Percentiles rank a stretch among this genome's conserved stretches.
phyloP scores from a whole-genome alignment of 2,113 vertebrate genomes.

The Leiothrix lutea region DNA sequence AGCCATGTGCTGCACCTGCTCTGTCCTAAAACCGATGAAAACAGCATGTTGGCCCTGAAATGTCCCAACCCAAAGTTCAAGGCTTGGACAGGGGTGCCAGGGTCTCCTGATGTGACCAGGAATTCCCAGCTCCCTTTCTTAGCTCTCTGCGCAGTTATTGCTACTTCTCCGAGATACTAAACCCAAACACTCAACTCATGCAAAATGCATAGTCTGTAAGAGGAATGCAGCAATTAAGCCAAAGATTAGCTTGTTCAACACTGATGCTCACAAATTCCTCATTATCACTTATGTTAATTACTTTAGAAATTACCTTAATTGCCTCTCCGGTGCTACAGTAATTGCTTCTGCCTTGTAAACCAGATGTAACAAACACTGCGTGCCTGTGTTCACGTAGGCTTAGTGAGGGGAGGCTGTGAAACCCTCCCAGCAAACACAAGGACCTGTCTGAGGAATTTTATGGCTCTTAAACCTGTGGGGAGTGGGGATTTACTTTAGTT shows the following conservation, averaged over 20 bases:
- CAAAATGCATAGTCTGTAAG: neutral
- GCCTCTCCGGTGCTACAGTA: constrained; percentile 28
- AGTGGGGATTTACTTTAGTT: neutral
- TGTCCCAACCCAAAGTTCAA: neutral
- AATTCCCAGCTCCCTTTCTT: neutral
- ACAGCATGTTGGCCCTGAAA: neutral
- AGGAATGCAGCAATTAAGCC: constrained; percentile 49
- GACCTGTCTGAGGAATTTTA: neutral
- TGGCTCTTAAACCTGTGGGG: neutral
- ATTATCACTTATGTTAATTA: constrained; percentile 67
- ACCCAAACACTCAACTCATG: neutral
- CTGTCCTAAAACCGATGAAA: neutral
- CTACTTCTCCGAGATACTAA: neutral
- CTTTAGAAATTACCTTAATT: constrained; percentile 68
- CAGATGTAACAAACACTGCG: neutral
- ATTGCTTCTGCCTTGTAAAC: constrained; percentile 31
- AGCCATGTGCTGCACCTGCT: neutral
- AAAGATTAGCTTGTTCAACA: constrained; percentile 61
- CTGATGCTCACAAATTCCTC: constrained; percentile 26
- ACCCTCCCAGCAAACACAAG: neutral
- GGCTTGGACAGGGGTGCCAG: neutral
- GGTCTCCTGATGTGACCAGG: neutral
- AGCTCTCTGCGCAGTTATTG: neutral
- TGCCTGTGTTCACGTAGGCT: neutral
- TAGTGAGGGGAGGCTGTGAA: neutral